Base-by-base conservation (phyloP, 2,113 vertebrate species). In the Pteruthius melanotis region DNA sequence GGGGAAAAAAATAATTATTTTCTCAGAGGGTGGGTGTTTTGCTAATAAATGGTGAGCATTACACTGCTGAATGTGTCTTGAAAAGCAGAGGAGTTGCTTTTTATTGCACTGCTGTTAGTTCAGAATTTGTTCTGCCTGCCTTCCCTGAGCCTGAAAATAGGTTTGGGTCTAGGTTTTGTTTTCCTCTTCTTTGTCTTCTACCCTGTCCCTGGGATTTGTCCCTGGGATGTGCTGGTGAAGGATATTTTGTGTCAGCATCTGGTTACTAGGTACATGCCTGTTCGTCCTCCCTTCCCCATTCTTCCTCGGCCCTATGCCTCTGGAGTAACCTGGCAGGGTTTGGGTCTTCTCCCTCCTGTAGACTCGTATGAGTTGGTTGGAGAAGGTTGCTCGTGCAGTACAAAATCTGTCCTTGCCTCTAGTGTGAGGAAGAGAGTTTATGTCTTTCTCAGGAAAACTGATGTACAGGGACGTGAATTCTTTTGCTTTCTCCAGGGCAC, bases 211-310 rank as follows among this genome's bases (percentile, higher is more conserved):
- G 39, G 47, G 31, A 37, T 27, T 57, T 52, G 31, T 53, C 52
- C 12, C 0, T 40, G 50, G 33, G 20, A 33, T 11, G 10, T 78
- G 47, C 68, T 87, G 33, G 6, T 47, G 30, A 49, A 52, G 49
- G 61, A 10, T 42, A 13, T 75, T 78, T 70, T 82, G 39, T 65
- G 28, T 76, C 61, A 57, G 53, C 11, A 28, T 33, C 49, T 74
- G 87, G 24, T 66, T 56, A 4, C 31, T 10, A 7, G 56, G 28
- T 47, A 9, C 3, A 0, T 28, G 21, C 17, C 35, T 56, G 44
- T 27, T 83, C 0, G 0, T 63, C 64, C 30, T 61, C 19, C 47
- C 11, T 54, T 66, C 13, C 24, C 10, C 3, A 1, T 68, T 59
- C 27, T 7, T n/a, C 40, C 37, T 28, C 44, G 68, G 66, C 44